These are phyloP conservation scores for Hydractinia symbiolongicarpus DNA, from an alignment of 30 jellyfish, hydroid and myxozoan genomes.

Conservation along the genomic window DNA sequence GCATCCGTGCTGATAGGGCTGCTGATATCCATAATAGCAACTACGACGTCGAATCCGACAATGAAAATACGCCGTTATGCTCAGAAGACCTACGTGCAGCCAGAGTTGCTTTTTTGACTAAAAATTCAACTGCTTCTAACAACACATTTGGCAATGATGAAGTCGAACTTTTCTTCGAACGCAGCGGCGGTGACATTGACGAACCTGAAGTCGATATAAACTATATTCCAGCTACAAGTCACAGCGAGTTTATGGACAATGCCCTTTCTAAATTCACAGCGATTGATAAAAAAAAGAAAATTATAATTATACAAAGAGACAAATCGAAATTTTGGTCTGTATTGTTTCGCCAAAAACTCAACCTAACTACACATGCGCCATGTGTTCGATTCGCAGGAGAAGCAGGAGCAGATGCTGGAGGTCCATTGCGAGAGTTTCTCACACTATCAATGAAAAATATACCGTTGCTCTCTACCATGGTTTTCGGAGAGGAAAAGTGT, in stretches of 20 bases:
- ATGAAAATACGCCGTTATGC: no score
- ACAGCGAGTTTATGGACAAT: no score
- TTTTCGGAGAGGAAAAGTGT: neutral
- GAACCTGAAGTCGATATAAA: no score
- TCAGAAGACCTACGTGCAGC: no score
- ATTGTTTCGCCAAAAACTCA: neutral
- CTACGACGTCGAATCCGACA: no score
- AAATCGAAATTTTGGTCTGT: neutral
- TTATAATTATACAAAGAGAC: neutral
- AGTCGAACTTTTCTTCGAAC: neutral
- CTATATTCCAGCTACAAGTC: no score
- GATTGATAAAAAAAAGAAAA: neutral
- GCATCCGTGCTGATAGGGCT: no score
- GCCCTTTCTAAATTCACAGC: no score
- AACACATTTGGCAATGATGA: neutral
- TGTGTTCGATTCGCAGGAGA: conserved; percentile 27
- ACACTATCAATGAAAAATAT: conserved; percentile 24
- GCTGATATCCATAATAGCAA: no score
- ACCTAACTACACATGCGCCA: neutral
- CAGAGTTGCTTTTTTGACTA: no score
- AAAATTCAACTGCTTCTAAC: no score
- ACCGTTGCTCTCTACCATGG: neutral
- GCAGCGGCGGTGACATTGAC: neutral
- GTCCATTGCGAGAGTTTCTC: conserved; percentile 17
- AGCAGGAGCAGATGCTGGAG: conserved; percentile 31